phyloP scores from a whole-genome alignment of 2,888 invertebrate genomes.

The Thecophora atra region DNA sequence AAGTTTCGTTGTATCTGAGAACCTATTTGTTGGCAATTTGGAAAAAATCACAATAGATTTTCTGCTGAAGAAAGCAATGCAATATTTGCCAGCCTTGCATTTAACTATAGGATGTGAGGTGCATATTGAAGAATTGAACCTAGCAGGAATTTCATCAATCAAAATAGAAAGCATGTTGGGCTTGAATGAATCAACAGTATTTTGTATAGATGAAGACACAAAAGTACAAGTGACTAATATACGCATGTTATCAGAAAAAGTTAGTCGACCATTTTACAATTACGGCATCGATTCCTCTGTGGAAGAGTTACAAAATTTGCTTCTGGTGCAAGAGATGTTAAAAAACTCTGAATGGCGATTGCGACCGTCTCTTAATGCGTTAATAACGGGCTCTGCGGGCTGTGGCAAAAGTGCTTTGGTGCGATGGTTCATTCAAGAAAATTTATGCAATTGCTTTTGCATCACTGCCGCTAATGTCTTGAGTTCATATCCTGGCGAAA shows the following conservation, averaged over 20 bases:
- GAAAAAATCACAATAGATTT: constrained; percentile 25
- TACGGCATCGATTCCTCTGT: constrained; percentile 53
- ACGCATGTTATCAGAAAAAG: constrained; percentile 39
- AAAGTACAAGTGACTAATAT: constrained; percentile 51
- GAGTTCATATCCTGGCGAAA: constrained; percentile 68
- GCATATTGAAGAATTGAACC: constrained; percentile 35
- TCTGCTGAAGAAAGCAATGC: constrained; percentile 38
- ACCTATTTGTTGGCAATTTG: constrained; percentile 40
- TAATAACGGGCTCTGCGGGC: constrained; percentile 68
- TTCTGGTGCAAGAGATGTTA: constrained; percentile 58
- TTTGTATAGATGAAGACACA: constrained; percentile 47
- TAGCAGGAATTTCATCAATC: constrained; percentile 52
- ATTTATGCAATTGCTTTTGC: constrained; percentile 66
- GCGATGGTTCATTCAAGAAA: constrained; percentile 65
- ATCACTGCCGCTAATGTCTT: constrained; percentile 66
- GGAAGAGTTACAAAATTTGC: constrained; percentile 51
- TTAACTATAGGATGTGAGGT: constrained; percentile 41
- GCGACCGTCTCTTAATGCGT: constrained; percentile 47
- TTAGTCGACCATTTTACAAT: constrained; percentile 27
- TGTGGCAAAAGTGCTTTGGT: constrained; percentile 71
- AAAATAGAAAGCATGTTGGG: constrained; percentile 43
- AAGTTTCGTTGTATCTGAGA: constrained; percentile 39
- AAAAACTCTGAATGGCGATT: constrained; percentile 27
- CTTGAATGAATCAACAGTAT: constrained; percentile 36
- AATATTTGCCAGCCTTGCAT: constrained; percentile 43